phyloP scores from a whole-genome alignment of 1,140 invertebrate species.

The Solenopsis invicta region DNA sequence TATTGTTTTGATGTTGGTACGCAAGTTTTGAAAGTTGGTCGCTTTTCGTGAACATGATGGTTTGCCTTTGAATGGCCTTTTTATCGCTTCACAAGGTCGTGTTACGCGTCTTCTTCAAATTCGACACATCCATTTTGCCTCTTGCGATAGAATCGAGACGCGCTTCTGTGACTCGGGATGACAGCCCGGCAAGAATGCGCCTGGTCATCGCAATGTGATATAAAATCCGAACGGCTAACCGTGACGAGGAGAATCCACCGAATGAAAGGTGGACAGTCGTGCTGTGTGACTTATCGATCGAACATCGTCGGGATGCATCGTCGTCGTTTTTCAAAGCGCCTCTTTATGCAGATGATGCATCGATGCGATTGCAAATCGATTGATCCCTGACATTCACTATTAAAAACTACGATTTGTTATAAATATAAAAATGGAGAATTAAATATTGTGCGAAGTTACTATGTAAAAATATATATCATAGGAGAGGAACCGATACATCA shows the following conservation, averaged over 20 bases:
- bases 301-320: constrained; percentile 28
- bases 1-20: not conserved
- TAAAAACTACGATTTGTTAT: not conserved
- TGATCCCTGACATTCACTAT: not conserved
- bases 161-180: constrained; percentile 41
- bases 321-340: constrained; percentile 26
- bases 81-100: constrained; percentile 18
- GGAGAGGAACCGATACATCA: not conserved
- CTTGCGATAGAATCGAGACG: constrained; percentile 46
- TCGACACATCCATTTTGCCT: constrained; percentile 57
- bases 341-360: constrained; percentile 41
- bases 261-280: constrained; percentile 51
- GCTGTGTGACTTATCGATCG: constrained; percentile 60
- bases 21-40: constrained; percentile 7
- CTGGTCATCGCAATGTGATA: constrained; percentile 57
- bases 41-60: not conserved
- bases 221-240: constrained; percentile 34
- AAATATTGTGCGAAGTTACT: not conserved
- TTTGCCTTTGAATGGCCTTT: constrained; percentile 27
- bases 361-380: constrained; percentile 22
- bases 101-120: constrained; percentile 54
- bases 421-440: not conserved
- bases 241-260: constrained; percentile 37
- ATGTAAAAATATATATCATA: not conserved
- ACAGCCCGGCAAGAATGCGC: constrained; percentile 57